A percentile compares a stretch with the other conserved stretches of the same genome.
Conservation (phyloP, 92 coral and sea anemone genomes). For the Palythoa grandiflora region DNA sequence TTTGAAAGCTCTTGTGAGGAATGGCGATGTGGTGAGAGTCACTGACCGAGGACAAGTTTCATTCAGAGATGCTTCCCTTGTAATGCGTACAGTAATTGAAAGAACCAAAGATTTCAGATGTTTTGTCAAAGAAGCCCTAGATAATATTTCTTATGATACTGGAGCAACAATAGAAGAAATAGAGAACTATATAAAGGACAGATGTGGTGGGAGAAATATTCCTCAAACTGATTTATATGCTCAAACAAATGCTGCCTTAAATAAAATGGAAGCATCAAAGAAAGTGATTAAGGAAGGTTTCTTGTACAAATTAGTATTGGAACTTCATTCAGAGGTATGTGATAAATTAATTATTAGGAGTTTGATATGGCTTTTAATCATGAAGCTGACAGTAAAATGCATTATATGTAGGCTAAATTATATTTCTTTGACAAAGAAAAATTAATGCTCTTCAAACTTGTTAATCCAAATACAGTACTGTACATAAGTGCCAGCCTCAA, state of each 20-base stretch:
- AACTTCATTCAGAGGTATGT: slow-evolving; percentile 67
- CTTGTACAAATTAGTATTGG: slow-evolving; percentile 65
- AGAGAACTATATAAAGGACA: slow-evolving; percentile 20
- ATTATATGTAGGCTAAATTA: neutral
- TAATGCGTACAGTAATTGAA: slow-evolving; percentile 38
- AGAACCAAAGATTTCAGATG: slow-evolving; percentile 44
- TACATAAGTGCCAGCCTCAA: no score
- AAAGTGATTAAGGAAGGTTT: slow-evolving; percentile 68
- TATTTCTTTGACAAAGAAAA: no score
- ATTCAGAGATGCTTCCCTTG: slow-evolving; percentile 62
- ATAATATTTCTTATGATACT: slow-evolving; percentile 39
- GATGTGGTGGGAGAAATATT: slow-evolving; percentile 9
- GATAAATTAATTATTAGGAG: neutral
- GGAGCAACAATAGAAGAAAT: slow-evolving; percentile 30
- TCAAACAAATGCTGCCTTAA: slow-evolving; percentile 4
- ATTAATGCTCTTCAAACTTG: no score
- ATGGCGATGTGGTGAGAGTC: slow-evolving; percentile 84
- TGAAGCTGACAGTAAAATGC: neutral
- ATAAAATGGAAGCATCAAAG: slow-evolving; percentile 17
- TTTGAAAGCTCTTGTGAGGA: slow-evolving; percentile 77
- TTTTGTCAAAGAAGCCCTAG: slow-evolving; percentile 60
- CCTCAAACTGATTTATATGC: slow-evolving; percentile 8
- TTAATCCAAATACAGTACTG: no score
- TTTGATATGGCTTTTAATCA: neutral
- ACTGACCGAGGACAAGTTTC: slow-evolving; percentile 80